A percentile compares a stretch with the other conserved stretches of the same genome.
Conservation (phyloP, 2,113 vertebrate genomes). For the Catagonus wagneri region DNA sequence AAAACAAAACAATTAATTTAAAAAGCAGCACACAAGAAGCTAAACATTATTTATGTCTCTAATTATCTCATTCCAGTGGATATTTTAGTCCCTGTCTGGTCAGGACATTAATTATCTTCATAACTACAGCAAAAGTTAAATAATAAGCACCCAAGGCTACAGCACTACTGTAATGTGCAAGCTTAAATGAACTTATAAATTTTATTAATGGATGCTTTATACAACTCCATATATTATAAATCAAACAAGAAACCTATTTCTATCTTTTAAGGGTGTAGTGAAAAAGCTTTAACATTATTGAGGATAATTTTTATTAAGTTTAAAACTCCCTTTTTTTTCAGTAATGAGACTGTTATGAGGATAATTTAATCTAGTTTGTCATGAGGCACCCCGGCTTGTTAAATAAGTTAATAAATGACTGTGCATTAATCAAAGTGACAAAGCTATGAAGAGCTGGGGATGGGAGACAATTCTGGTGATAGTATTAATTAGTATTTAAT, state of each 20-base stretch:
- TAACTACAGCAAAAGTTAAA: constrained; percentile 91
- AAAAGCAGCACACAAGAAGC: constrained; percentile 81
- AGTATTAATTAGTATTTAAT: constrained; percentile 96
- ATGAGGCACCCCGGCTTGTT: constrained; percentile 88
- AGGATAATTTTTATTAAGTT: constrained; percentile 88
- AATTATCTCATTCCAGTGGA: constrained; percentile 88
- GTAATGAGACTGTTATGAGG: constrained; percentile 88
- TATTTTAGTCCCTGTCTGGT: constrained; percentile 88
- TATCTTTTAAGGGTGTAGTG: constrained; percentile 84
- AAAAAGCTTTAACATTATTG: constrained; percentile 87
- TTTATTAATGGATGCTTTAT: constrained; percentile 89
- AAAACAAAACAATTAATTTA: constrained; percentile 87
- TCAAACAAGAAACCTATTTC: constrained; percentile 86
- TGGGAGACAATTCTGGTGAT: constrained; percentile 88
- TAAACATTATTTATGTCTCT: constrained; percentile 87
- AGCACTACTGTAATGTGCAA: constrained; percentile 84
- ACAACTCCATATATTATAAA: constrained; percentile 90
- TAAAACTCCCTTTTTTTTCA: constrained; percentile 84
- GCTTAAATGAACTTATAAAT: constrained; percentile 90
- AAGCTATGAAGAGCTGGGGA: constrained; percentile 87
- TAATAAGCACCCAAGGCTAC: constrained; percentile 88
- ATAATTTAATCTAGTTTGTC: constrained; percentile 92
- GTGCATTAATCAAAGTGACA: constrained; percentile 93
- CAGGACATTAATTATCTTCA: constrained; percentile 90
- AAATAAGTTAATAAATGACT: constrained; percentile 93